A percentile compares a stretch with the other conserved stretches of the same genome.
phyloP scores from a whole-genome alignment of 2,797 vertebrate genomes.

The Sebastes reedi region DNA sequence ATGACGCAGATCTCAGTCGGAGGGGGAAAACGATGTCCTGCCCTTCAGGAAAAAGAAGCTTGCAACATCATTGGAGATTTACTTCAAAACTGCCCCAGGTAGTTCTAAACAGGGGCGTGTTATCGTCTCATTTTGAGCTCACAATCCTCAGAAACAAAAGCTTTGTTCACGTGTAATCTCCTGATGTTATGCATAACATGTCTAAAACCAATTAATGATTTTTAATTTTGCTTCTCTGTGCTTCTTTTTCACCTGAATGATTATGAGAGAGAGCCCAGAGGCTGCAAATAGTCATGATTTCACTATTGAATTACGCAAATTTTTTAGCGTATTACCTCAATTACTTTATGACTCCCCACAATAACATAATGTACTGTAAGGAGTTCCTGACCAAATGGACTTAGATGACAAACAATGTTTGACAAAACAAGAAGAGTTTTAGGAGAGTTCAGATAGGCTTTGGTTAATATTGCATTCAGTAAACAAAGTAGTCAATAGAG shows the following conservation, averaged over 20 bases:
- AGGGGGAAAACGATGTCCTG: conserved; percentile 83
- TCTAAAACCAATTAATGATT: conserved; percentile 29
- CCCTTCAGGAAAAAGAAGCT: conserved; percentile 90
- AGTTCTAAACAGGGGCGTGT: background rate
- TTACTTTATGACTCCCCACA: conserved; percentile 19
- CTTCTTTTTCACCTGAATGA: conserved; percentile 33
- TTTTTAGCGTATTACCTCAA: background rate
- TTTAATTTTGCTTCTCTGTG: conserved; percentile 35
- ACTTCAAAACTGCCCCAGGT: conserved; percentile 93
- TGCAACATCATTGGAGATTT: conserved; percentile 85
- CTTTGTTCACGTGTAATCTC: background rate
- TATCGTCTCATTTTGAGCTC: background rate
- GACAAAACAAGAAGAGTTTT: conserved; percentile 25
- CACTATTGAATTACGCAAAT: conserved; percentile 5
- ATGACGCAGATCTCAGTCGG: conserved; percentile 83
- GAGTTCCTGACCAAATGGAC: conserved; percentile 22
- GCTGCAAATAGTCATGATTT: conserved; percentile 39
- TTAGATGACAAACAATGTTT: conserved; percentile 5
- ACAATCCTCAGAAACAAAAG: background rate
- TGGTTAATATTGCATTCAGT: conserved; percentile 37
- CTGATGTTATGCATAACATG: background rate
- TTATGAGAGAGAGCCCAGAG: conserved; percentile 15
- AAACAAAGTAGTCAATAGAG: conserved; percentile 67
- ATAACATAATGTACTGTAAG: conserved; percentile 1
- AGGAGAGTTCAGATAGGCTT: conserved; percentile 10